A percentile compares a stretch with the other conserved stretches of the same genome.
Evolutionary conservation across 1,140 invertebrate genomes (phyloP).

Genomic region (Hetaerina americana): DNA sequence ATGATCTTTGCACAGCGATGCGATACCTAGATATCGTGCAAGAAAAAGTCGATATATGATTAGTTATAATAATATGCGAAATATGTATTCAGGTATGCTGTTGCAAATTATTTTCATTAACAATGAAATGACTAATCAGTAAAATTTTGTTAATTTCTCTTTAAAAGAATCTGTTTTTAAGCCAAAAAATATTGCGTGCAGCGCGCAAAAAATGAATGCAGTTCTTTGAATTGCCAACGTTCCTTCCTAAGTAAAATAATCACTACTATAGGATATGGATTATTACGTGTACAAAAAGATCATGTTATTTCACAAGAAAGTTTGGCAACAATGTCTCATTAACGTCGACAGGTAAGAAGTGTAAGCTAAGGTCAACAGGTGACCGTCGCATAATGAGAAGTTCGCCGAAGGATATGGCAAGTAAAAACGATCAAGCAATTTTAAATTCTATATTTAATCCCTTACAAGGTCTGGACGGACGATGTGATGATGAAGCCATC

Average conservation of each 20-base stretch:
- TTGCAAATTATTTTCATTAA: too few species aligned
- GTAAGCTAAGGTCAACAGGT: neutral
- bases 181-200: too few species aligned
- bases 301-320: too few species aligned
- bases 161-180: too few species aligned
- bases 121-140: too few species aligned
- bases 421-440: conserved; percentile 35
- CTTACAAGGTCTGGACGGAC: conserved; percentile 28
- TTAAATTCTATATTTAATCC: conserved; percentile 47
- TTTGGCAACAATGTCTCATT: neutral
- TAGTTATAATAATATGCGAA: neutral
- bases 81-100: too few species aligned
- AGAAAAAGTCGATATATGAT: neutral
- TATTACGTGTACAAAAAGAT: too few species aligned
- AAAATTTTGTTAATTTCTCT: too few species aligned
- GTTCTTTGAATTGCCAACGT: too few species aligned
- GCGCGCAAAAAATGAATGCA: too few species aligned
- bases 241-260: too few species aligned
- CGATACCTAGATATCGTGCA: neutral
- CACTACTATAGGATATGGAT: too few species aligned
- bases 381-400: neutral
- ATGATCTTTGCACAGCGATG: neutral
- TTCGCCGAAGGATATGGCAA: conserved; percentile 24
- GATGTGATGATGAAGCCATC: conserved; percentile 10
- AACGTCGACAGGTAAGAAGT: neutral